These are phyloP conservation scores for Channa maculata DNA, from an alignment of 2,113 vertebrate species.

Conservation along the genomic window DNA sequence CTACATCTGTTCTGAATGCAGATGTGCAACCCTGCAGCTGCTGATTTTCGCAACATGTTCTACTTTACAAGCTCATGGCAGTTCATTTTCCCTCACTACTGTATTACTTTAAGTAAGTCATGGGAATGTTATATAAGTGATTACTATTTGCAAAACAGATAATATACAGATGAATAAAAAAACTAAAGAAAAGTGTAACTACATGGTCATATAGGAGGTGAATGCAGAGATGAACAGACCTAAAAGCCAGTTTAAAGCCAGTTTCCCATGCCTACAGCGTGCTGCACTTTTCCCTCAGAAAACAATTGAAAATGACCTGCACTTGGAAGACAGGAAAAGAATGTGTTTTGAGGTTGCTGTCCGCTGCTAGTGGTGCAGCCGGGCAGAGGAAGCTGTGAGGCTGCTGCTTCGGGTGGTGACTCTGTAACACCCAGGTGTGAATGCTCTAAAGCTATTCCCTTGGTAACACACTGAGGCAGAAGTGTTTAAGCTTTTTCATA, in stretches of 20 bases:
- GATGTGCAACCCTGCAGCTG: constrained; percentile 59
- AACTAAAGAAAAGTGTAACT: background rate
- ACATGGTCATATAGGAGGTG: no score
- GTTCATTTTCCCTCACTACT: background rate
- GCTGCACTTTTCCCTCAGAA: no score
- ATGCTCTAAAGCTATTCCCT: background rate
- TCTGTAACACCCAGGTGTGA: constrained; percentile 34
- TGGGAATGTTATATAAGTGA: background rate
- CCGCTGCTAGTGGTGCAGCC: constrained; percentile 39
- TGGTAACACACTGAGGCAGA: background rate
- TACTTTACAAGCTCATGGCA: background rate
- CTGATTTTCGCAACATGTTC: constrained; percentile 12
- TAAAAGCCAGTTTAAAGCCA: no score
- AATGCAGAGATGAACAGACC: no score
- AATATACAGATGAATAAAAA: background rate
- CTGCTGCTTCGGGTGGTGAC: constrained; percentile 20
- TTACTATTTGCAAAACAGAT: background rate
- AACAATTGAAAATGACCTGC: no score
- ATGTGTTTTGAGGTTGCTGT: constrained; percentile 64
- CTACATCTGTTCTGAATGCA: constrained; percentile 48
- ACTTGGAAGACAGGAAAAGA: constrained; percentile 36
- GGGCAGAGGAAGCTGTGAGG: constrained; percentile 36
- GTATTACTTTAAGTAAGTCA: background rate
- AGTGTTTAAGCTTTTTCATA: constrained; percentile 28
- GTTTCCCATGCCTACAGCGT: no score